Conservation (phyloP, 1,140 invertebrate genomes). For the Calliopsis andreniformis region DNA sequence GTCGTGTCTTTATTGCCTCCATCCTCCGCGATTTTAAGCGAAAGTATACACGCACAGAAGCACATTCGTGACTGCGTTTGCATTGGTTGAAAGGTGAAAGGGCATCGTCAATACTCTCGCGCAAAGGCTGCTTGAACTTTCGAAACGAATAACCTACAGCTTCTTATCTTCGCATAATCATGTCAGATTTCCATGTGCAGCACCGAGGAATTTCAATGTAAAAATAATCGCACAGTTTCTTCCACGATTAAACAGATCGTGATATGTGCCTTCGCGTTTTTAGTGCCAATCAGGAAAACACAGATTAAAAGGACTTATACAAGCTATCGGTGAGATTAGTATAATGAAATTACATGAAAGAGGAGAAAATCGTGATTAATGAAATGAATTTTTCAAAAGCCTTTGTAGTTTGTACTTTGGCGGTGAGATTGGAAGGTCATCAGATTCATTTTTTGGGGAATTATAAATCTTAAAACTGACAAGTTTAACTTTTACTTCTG, state of each 20-base stretch:
- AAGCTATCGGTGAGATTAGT: not conserved
- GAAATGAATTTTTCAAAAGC: not conserved
- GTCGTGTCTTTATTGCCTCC: not conserved
- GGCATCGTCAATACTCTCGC: conserved; percentile 25
- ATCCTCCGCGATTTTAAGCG: conserved; percentile 15
- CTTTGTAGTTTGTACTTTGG: too few species aligned
- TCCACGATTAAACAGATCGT: not conserved
- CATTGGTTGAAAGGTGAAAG: conserved; percentile 55
- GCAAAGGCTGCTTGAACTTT: conserved; percentile 47
- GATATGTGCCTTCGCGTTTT: not conserved
- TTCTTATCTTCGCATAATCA: conserved; percentile 32
- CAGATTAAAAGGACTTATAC: not conserved
- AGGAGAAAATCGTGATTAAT: not conserved
- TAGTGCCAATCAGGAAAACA: not conserved
- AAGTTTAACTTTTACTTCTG: not conserved
- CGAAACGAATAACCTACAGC: conserved; percentile 36
- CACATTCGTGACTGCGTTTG: conserved; percentile 22
- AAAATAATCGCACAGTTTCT: not conserved
- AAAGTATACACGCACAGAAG: not conserved
- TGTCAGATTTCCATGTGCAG: not conserved
- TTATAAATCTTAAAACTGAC: not conserved
- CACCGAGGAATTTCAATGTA: not conserved
- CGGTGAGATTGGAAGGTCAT: not conserved
- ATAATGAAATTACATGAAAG: not conserved
- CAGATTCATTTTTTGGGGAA: not conserved